phyloP scores from a whole-genome alignment of 2,888 invertebrate species.

The Smittia sp. region DNA sequence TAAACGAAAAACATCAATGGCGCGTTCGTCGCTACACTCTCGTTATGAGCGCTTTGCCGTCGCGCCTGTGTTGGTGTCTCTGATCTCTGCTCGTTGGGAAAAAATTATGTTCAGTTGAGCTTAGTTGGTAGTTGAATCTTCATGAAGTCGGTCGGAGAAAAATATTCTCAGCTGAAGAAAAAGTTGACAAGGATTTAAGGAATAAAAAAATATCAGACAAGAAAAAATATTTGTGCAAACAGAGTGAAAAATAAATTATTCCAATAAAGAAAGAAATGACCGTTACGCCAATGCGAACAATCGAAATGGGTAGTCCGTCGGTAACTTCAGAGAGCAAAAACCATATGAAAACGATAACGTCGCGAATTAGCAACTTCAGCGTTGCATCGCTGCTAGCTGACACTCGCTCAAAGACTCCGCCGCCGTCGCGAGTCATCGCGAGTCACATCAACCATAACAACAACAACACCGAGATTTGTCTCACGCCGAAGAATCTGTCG shows the following conservation, averaged over 20 bases:
- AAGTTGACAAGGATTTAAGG: not conserved
- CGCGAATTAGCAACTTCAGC: constrained; percentile 74
- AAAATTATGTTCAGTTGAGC: not conserved
- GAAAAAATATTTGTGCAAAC: not conserved
- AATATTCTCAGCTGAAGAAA: not conserved
- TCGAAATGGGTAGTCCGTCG: constrained; percentile 63
- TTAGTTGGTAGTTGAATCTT: not conserved
- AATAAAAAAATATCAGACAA: not conserved
- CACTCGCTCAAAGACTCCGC: constrained; percentile 63
- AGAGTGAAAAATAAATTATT: not conserved
- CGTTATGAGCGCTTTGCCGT: not conserved
- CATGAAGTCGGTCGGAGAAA: not conserved
- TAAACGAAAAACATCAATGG: constrained; percentile 5
- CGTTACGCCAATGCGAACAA: constrained; percentile 61
- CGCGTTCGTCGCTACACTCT: not conserved
- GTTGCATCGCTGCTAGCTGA: constrained; percentile 85
- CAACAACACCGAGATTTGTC: constrained; percentile 22
- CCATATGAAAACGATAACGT: constrained; percentile 55
- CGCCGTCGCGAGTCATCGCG: constrained; percentile 48
- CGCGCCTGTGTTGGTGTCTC: not conserved
- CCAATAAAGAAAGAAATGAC: constrained; percentile 52
- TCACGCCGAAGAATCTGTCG: constrained; percentile 30
- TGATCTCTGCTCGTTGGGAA: not conserved
- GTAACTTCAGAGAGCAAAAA: constrained; percentile 51
- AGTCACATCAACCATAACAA: not conserved